Conservation (phyloP, 2,797 vertebrate species). For the Darevskia mixta region DNA sequence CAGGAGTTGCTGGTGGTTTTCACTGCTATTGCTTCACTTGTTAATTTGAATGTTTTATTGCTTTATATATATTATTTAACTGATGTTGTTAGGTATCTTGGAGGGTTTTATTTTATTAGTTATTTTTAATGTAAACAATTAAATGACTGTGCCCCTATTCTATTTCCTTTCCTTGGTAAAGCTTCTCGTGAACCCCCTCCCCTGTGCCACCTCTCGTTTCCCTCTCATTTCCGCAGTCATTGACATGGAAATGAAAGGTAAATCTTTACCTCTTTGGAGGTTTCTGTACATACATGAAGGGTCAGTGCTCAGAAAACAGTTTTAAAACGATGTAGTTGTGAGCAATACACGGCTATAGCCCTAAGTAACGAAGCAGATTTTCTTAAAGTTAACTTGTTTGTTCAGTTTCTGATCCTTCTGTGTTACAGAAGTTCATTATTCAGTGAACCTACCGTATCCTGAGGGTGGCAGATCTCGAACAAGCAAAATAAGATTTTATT, state of each 20-base stretch:
- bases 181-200: background rate
- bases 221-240: background rate
- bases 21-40: too few species aligned
- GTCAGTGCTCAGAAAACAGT: background rate
- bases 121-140: background rate
- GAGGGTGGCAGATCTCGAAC: background rate
- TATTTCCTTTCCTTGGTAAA: background rate
- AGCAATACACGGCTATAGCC: background rate
- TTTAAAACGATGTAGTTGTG: background rate
- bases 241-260: background rate
- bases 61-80: too few species aligned
- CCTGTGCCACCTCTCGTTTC: background rate
- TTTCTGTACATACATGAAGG: background rate
- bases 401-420: background rate
- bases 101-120: too few species aligned
- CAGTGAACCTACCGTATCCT: background rate
- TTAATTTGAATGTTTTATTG: too few species aligned
- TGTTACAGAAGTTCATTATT: conserved; percentile 9
- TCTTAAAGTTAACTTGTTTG: background rate
- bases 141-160: background rate
- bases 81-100: too few species aligned
- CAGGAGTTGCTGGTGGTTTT: too few species aligned
- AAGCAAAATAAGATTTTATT: conserved; percentile 16
- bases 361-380: background rate
- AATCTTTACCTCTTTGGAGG: background rate